These are phyloP conservation scores for Pseudanteris insignis DNA, from an alignment of 2,888 invertebrate species.

Conservation along the genomic window DNA sequence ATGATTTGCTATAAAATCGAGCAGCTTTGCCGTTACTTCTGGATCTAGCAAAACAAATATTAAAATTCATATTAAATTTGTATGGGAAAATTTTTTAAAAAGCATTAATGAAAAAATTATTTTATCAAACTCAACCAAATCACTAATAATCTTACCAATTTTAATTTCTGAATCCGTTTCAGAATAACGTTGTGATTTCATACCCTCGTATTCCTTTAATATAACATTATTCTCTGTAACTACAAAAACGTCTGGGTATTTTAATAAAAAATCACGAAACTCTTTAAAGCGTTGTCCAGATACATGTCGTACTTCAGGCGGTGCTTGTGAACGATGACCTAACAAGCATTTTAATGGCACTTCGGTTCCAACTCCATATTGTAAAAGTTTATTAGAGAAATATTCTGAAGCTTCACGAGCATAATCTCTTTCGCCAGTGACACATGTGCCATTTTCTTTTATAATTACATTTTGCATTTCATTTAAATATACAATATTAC, in stretches of 20 bases:
- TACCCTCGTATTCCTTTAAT: conserved; percentile 75
- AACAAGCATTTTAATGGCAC: conserved; percentile 96
- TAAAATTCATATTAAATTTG: not conserved
- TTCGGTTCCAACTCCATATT: conserved; percentile 95
- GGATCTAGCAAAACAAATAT: conserved; percentile 75
- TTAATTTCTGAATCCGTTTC: conserved; percentile 67
- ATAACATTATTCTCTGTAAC: conserved; percentile 85
- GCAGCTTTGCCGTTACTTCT: conserved; percentile 81
- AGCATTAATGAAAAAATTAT: no score
- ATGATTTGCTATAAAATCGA: conserved; percentile 84
- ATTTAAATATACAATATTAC: conserved; percentile 88
- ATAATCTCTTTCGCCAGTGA: conserved; percentile 81
- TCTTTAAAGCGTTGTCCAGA: conserved; percentile 94
- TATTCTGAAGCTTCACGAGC: conserved; percentile 97
- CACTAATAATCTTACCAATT: conserved; percentile 13
- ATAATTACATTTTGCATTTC: conserved; percentile 77
- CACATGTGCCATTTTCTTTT: conserved; percentile 69
- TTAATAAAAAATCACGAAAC: conserved; percentile 87
- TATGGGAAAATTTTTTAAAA: not conserved
- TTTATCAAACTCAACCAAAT: no score
- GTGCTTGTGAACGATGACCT: conserved; percentile 95
- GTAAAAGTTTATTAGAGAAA: conserved; percentile 92
- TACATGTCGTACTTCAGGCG: conserved; percentile 95
- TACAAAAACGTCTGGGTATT: conserved; percentile 86
- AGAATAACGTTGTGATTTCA: conserved; percentile 74